Base-by-base conservation (phyloP, 1,140 invertebrate species). In the Cryptotermes secundus region DNA sequence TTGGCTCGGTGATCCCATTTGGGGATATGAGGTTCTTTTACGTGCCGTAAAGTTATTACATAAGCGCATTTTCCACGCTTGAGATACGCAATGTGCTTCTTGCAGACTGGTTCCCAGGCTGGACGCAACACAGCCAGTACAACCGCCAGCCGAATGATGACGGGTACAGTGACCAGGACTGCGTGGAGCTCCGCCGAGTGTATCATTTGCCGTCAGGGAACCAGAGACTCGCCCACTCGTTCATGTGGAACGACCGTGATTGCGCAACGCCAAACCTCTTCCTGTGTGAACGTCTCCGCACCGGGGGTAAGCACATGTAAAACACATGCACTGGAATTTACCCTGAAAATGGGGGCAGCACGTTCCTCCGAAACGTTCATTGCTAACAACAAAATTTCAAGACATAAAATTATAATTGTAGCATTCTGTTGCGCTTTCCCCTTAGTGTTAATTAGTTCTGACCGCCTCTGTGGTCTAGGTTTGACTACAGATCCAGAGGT, bases 41-140 rank as follows among this genome's bases (percentile, higher is more conserved):
- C n/a, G n/a, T n/a, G n/a, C n/a, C n/a, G n/a, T n/a, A n/a, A n/a
- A n/a, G n/a, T n/a, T n/a, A n/a, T n/a, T n/a, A n/a, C n/a, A n/a
- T n/a, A n/a, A n/a, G 38, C 12, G 38, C 12, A 38, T 4, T 38
- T 4, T 38, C 12, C 38, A 3, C 36, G n/a, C 34, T 7, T 80
- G 36, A 38, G 24, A 7, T 12, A 65, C n/a, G 14, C n/a, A 31
- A 7, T n/a, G 0, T 72, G 59, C 24, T 72, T 9, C 59, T n/a
- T 87, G 7, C 89, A 96, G 95, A 96, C 89, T 96, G 95, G 95
- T 96, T 96, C 89, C 92, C 93, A 10, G 95, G 95, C 1, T 96
- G 94, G 94, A 86, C 89, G 14, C 88, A 92, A 80, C 90, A 91
- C 85, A 91, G 91, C 0, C 91, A 92, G 85, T 93, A 94, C 87